Base-by-base conservation (phyloP, 2,888 invertebrate genomes). In the Leptinotarsa tumamoca region DNA sequence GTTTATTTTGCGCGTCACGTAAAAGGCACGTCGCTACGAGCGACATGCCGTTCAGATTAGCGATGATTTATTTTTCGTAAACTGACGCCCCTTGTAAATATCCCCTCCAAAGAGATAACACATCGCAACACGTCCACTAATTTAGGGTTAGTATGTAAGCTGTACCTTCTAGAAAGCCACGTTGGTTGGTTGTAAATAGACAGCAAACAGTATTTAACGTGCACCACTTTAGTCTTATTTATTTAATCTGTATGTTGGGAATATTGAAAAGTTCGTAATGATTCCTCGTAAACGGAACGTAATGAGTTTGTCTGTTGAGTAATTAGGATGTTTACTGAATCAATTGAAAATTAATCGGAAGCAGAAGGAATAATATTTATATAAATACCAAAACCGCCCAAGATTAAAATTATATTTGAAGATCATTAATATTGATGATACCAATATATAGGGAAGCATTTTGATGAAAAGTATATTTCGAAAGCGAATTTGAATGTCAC, bases 41-140 rank as follows among this genome's bases (percentile, higher is more conserved):
- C 81, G 83, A 81, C 85, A 83, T 81, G 86, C 83, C 83, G 84
- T 81, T 83, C 83, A 87, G 85, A 86, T 87, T 86, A 87, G 84
- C 82, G 74, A 85, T 86, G 86, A 86, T 86, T 86, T 86, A 86
- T 86, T 87, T 85, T 85, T 85, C 83, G 85, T 84, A 84, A 86
- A 86, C 85, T 87, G 84, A 85, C 82, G 82, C 84, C 85, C 86
- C 86, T 86, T 88, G 87, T 88, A 87, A 86, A 87, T 87, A 87
- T 85, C 86, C 85, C 85, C 85, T 83, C 86, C 83, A 83, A 84
- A 83, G 83, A 86, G 83, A 86, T 84, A 86, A 87, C 87, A 88
- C 87, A 88, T 89, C 89, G 88, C 86, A 87, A 89, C 86, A 89
- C 89, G 89, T 89, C 89, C 89, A 89, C 86, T 89, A 89, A 87